Percentiles rank a stretch among this genome's conserved stretches.
These are phyloP conservation scores for Stratiolaelaps scimitus DNA, from an alignment of 1,140 invertebrate genomes.

Conservation along the genomic window DNA sequence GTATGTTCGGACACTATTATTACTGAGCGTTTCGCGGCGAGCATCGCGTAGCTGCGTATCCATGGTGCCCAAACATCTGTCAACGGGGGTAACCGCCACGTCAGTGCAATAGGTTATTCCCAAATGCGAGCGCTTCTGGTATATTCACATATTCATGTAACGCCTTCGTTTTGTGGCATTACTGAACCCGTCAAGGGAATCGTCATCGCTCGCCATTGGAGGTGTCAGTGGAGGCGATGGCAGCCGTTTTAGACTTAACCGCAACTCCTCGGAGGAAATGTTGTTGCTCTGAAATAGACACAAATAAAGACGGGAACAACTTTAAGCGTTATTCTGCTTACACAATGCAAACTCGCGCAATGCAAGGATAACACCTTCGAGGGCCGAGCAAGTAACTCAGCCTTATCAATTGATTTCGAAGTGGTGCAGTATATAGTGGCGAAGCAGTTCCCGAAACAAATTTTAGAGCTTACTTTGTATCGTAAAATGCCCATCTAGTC, in stretches of 20 bases:
- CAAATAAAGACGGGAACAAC: no score
- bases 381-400: background rate
- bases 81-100: no score
- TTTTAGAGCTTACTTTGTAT: background rate
- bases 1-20: no score
- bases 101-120: no score
- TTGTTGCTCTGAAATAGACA: constrained; percentile 12
- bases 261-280: constrained; percentile 13
- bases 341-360: no score
- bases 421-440: background rate
- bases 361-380: no score
- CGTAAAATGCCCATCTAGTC: background rate
- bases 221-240: constrained; percentile 17
- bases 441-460: background rate
- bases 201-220: constrained; percentile 7
- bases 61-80: no score
- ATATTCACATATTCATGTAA: no score
- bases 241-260: constrained; percentile 22
- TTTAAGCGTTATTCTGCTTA: no score
- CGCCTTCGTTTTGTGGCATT: background rate
- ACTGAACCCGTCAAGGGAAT: constrained; percentile 2
- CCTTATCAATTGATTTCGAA: background rate
- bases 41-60: no score
- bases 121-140: no score
- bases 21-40: no score